Evolutionary conservation across 2,888 invertebrate genomes (phyloP).

Genomic region (Entomobrya proxima): DNA sequence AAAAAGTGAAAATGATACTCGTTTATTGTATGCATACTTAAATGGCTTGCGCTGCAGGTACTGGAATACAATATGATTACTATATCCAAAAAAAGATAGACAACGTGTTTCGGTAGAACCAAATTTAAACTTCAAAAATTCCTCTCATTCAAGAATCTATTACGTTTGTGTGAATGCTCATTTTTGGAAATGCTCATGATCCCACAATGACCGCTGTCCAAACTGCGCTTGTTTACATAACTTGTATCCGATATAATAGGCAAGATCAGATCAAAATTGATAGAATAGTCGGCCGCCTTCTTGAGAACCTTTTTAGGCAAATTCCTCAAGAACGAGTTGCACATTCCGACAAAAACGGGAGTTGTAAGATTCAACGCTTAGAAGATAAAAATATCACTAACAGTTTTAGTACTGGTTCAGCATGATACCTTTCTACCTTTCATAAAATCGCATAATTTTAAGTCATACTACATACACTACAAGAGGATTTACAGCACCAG

Average conservation of each 20-base stretch:
- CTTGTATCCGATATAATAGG: neutral
- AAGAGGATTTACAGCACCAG: too few relatives aligned
- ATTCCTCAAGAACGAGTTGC: neutral
- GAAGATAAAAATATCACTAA: neutral
- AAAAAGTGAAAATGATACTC: too few relatives aligned
- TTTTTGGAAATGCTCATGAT: slow-evolving; percentile 41
- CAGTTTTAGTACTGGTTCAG: neutral
- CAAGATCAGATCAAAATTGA: neutral
- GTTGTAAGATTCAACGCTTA: too few relatives aligned
- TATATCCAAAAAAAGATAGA: too few relatives aligned
- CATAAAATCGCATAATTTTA: too few relatives aligned
- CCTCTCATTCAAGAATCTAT: neutral
- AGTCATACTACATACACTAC: too few relatives aligned
- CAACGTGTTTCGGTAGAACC: neutral
- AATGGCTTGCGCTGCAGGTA: too few relatives aligned
- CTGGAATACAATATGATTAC: too few relatives aligned
- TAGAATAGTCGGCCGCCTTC: neutral
- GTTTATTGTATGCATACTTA: too few relatives aligned
- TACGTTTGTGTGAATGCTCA: neutral
- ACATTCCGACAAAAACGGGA: neutral
- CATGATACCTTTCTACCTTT: neutral
- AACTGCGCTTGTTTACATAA: neutral
- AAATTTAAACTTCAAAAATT: neutral
- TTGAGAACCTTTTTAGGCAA: neutral
- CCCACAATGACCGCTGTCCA: neutral